Base-by-base conservation (phyloP, 2,797 vertebrate species). In the Anas bahamensis region DNA sequence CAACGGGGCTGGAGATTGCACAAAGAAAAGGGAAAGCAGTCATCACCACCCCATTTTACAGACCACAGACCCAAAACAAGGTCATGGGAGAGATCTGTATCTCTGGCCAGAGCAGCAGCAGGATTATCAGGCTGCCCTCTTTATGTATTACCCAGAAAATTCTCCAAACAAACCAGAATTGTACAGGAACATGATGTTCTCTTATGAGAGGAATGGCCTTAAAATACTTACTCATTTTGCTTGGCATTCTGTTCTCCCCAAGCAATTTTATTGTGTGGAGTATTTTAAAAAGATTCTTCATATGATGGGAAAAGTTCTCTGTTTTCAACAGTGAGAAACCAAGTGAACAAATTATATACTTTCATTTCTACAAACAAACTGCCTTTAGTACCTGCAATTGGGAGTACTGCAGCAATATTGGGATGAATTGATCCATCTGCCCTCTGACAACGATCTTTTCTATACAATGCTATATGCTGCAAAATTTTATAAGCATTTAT, bases 281-380 rank as follows among this genome's bases (percentile, higher is more conserved):
- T 85, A 88, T 88, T 95, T 89, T 84, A 95, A 81, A 81, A 52
- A 31, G 56, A 81, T 83, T 92, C 64, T 74, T 66, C 70, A 65
- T 61, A 55, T 7, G 37, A 50, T 35, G 26, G 92, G 7, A n/a
- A 13, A 48, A 61, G 48, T 41, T 48, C 3, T 44, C 2, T 7
- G 35, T 79, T 71, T 79, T 74, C 64, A 83, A 0, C 3, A 63
- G 24, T 41, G 41, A 85, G 55, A 83, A 70, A 83, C 23, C 33
- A 86, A 48, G 4, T 41, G 65, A 94, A 82, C 26, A 88, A 92
- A 82, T 18, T 9, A 21, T 66, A 57, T 39, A 52, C 7, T 64
- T 35, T 23, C 52, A 7, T 70, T 90, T 87, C 81, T 77, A 74
- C 88, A 90, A 75, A 23, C n/a, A 70, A 89, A 68, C 11, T 63